Percentiles rank a stretch among this genome's conserved stretches.
Conservation (phyloP, 2,113 vertebrate species). For the Amazona vittata region DNA sequence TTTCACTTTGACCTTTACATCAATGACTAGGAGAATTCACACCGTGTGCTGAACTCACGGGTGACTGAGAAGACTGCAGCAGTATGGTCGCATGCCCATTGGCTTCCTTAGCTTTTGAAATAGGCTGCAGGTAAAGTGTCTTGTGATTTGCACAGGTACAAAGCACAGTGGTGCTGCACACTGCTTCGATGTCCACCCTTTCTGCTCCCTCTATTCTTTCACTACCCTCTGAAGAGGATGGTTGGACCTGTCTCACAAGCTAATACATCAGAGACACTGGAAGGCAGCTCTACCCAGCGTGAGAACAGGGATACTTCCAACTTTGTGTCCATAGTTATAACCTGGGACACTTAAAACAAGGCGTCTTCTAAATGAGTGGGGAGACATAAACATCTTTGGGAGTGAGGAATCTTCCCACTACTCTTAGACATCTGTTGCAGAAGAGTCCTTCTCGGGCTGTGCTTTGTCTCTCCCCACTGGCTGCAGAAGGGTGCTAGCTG, state of each 20-base stretch:
- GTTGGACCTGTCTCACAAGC: not conserved
- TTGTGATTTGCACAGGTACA: accelerated
- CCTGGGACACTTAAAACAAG: not conserved
- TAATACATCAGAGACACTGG: not conserved
- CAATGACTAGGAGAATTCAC: not conserved
- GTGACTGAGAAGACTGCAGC: not conserved
- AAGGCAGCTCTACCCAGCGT: not conserved
- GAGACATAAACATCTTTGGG: not conserved
- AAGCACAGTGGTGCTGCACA: not conserved
- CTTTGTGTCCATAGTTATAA: not conserved
- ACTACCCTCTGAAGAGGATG: not conserved
- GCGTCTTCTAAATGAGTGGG: not conserved
- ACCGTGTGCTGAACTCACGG: not conserved
- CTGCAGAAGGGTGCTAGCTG: not conserved
- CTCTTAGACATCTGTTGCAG: not conserved
- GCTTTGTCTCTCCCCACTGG: not conserved
- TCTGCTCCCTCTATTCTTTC: not conserved
- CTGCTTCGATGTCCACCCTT: not conserved
- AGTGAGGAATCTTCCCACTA: not conserved
- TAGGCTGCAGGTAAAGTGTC: not conserved
- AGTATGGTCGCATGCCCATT: accelerated
- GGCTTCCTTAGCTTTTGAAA: not conserved
- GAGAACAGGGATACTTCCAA: not conserved
- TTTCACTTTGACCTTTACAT: not conserved
- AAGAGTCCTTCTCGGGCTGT: not conserved